phyloP scores from a whole-genome alignment of 2,797 vertebrate species.

The Telmatherina bonti region DNA sequence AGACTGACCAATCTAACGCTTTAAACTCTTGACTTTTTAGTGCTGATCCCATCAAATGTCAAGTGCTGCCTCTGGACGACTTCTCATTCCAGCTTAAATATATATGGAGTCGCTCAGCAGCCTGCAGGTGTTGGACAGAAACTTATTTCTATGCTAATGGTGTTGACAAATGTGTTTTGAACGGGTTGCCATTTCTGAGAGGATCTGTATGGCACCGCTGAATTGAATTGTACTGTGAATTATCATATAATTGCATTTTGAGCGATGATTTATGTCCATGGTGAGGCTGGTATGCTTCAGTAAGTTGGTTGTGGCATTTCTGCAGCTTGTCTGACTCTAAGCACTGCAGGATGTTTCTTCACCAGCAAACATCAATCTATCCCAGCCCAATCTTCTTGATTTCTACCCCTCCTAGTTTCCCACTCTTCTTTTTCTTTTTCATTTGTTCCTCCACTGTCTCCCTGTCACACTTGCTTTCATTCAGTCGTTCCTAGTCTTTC shows the following conservation, averaged over 20 bases:
- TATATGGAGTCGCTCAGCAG: slow-evolving; percentile 48
- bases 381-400: neutral
- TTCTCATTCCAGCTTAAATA: slow-evolving; percentile 47
- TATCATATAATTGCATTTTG: slow-evolving; percentile 83
- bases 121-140: slow-evolving; percentile 68
- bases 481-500: slow-evolving; percentile 33
- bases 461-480: slow-evolving; percentile 24
- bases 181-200: slow-evolving; percentile 71
- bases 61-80: slow-evolving; percentile 51
- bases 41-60: slow-evolving; percentile 63
- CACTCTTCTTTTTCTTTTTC: slow-evolving; percentile 16
- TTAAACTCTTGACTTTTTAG: slow-evolving; percentile 27
- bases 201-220: slow-evolving; percentile 70
- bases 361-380: slow-evolving; percentile 65
- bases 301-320: slow-evolving; percentile 59
- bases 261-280: slow-evolving; percentile 74
- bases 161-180: slow-evolving; percentile 81
- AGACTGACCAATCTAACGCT: slow-evolving; percentile 26
- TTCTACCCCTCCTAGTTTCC: neutral
- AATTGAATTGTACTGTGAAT: slow-evolving; percentile 81
- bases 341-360: slow-evolving; percentile 65
- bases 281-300: slow-evolving; percentile 48
- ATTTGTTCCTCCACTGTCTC: slow-evolving; percentile 29
- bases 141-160: slow-evolving; percentile 86
- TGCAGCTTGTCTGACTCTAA: slow-evolving; percentile 45